Percentiles rank a stretch among this genome's conserved stretches.
These are phyloP conservation scores for Henricia sp. DNA, from an alignment of 53 echinoderm and acorn worm species.

Conservation along the genomic window DNA sequence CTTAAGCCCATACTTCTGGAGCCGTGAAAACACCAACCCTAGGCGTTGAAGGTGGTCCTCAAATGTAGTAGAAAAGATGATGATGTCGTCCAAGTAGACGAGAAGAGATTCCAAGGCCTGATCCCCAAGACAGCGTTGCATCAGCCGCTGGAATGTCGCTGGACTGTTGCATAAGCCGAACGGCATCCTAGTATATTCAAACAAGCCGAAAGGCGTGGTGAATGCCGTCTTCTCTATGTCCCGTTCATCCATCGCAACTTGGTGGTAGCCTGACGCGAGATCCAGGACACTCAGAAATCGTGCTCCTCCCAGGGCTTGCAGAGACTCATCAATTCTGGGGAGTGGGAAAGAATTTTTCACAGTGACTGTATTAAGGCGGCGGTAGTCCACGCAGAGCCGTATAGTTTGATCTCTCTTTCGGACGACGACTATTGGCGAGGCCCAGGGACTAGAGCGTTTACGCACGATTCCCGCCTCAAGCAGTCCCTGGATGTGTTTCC, in stretches of 20 bases:
- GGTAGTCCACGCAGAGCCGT: conserved; percentile 16
- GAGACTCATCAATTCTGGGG: conserved; percentile 22
- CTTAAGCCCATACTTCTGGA: conserved; percentile 11
- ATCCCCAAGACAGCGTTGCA: conserved; percentile 41
- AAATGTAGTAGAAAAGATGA: conserved; percentile 13
- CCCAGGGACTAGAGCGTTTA: conserved; percentile 23
- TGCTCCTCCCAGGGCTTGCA: conserved; percentile 4
- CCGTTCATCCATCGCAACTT: conserved; percentile 13
- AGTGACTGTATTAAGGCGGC: conserved; percentile 8
- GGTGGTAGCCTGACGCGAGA: conserved; percentile 3
- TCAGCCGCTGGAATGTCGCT: conserved; percentile 27
- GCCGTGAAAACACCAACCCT: neutral
- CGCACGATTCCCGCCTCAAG: neutral
- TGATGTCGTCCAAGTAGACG: conserved; percentile 36
- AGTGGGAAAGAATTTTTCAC: conserved; percentile 7
- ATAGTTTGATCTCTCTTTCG: conserved; percentile 22
- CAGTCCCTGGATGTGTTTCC: conserved; percentile 18
- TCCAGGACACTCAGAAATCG: conserved; percentile 8
- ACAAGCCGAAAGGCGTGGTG: conserved; percentile 34
- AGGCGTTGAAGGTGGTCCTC: conserved; percentile 3
- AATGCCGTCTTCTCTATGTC: conserved; percentile 28
- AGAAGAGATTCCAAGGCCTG: conserved; percentile 29
- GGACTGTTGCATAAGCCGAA: conserved; percentile 37
- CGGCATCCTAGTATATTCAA: conserved; percentile 29
- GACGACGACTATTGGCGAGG: conserved; percentile 1